These are phyloP conservation scores for Limenitis camilla DNA, from an alignment of 2,888 invertebrate genomes.

Conservation along the genomic window DNA sequence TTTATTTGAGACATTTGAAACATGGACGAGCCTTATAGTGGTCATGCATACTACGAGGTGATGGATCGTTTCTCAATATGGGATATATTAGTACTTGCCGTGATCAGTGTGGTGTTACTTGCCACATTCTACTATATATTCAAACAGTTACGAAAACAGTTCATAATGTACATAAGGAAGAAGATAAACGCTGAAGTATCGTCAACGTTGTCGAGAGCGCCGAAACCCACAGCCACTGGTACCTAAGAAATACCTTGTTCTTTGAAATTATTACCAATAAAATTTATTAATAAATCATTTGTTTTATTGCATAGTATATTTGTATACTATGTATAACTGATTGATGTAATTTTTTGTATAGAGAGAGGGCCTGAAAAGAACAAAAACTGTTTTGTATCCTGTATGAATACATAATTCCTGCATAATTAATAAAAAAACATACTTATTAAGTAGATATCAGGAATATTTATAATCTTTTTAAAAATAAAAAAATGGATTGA, in stretches of 20 bases:
- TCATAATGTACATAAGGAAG: constrained; percentile 31
- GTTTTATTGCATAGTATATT: neutral
- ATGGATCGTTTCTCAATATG: constrained; percentile 35
- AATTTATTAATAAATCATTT: neutral
- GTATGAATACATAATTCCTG: no score
- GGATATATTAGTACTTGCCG: constrained; percentile 36
- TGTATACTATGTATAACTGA: no score
- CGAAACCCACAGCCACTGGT: constrained; percentile 5
- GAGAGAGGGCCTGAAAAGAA: no score
- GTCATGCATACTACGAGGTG: constrained; percentile 45
- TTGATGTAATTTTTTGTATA: no score
- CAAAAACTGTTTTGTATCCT: no score
- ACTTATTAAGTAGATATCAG: no score
- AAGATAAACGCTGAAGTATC: constrained; percentile 35
- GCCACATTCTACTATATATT: constrained; percentile 32
- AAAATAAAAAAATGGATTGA: no score
- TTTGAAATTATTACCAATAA: constrained; percentile 1
- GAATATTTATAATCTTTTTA: no score
- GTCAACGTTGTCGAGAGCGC: neutral
- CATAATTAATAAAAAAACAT: no score
- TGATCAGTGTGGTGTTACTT: constrained; percentile 31
- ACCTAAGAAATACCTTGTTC: constrained; percentile 2
- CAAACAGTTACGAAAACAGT: constrained; percentile 32
- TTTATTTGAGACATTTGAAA: no score
- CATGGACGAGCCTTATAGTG: constrained; percentile 22